Base-by-base conservation (phyloP, 2,888 invertebrate species). In the Sarcophaga caerulescens region DNA sequence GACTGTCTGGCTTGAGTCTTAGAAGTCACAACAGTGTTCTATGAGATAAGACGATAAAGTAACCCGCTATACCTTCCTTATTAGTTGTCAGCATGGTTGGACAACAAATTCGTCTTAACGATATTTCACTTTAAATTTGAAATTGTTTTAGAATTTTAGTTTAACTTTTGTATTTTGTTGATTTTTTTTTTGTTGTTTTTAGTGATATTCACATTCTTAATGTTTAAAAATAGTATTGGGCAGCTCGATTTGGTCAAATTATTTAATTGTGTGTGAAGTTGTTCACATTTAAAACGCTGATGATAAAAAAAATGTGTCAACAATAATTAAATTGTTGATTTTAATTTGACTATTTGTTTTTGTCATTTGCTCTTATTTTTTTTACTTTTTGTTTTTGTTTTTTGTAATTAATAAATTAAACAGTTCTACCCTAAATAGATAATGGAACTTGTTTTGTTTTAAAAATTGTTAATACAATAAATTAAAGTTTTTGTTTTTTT, bases 191-290 rank as follows among this genome's bases (percentile, higher is more conserved):
- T 60, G 21, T 35, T 65, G 25, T 35, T 35, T 35, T 35, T 35
- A 35, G 35, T 35, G 35, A 35, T 35, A 35, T 35, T 35, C 35
- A 52, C 52, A 52, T 52, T 52, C 17, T 52, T 14, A 52, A 17
- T 14, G 17, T 52, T 52, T 52, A 52, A 52, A 12, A 17, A 17
- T 52, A 52, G 52, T 52, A 17, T 52, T 12, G 17, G 5, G 2
- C 14, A 62, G 12, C 57, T 44, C 11, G 59, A 66, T 80, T 80
- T 78, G 52, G 57, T 66, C 47, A 75, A 75, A 65, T 60, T 75
- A 79, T 70, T 66, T 66, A 35, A 71, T 71, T 75, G 63, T 65
- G 74, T 75, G 70, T 70, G 47, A 75, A 78, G 21, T 63, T 44
- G 14, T 2, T 47, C 5, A 25, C 10, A 25, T 23, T 82, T 21